Evolutionary conservation across 1,140 invertebrate genomes (phyloP).

Genomic region (Psix sp.): DNA sequence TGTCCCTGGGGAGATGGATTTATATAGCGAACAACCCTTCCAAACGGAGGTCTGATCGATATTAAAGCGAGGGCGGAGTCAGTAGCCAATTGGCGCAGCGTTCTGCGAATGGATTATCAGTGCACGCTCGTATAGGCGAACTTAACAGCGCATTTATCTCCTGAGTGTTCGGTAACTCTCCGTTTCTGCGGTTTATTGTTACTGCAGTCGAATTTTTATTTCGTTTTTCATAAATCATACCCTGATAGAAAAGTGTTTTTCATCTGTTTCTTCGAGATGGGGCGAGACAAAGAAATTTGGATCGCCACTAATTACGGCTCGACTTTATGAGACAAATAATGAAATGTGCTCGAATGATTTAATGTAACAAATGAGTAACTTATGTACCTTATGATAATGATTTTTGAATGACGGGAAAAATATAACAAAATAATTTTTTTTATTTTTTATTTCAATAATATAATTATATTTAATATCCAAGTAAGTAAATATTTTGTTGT

Average conservation of each 20-base stretch:
- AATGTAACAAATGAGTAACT: no score
- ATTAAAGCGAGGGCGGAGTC: slow-evolving; percentile 71
- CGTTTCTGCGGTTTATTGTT: slow-evolving; percentile 68
- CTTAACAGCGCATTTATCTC: slow-evolving; percentile 64
- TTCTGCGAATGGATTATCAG: slow-evolving; percentile 53
- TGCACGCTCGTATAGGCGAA: slow-evolving; percentile 61
- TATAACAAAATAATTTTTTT: no score
- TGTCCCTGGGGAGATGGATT: slow-evolving; percentile 64
- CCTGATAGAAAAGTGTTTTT: slow-evolving; percentile 9
- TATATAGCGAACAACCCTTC: slow-evolving; percentile 65
- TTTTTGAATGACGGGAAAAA: no score
- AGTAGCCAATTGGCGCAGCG: slow-evolving; percentile 57
- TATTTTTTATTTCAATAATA: no score
- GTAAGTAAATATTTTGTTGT: no score
- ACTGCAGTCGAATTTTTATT: slow-evolving; percentile 68
- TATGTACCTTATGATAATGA: no score
- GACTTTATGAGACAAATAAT: no score
- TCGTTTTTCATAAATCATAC: slow-evolving; percentile 49
- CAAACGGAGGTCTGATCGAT: slow-evolving; percentile 66
- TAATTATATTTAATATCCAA: no score
- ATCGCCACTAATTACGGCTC: no score
- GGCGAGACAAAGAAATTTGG: slow-evolving; percentile 7
- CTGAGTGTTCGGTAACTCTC: slow-evolving; percentile 21
- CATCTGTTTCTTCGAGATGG: slow-evolving; percentile 9
- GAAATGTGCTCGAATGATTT: no score